A percentile compares a stretch with the other conserved stretches of the same genome.
phyloP scores from a whole-genome alignment of 2,888 invertebrate species.

The Dyspetes luteomarginatus region DNA sequence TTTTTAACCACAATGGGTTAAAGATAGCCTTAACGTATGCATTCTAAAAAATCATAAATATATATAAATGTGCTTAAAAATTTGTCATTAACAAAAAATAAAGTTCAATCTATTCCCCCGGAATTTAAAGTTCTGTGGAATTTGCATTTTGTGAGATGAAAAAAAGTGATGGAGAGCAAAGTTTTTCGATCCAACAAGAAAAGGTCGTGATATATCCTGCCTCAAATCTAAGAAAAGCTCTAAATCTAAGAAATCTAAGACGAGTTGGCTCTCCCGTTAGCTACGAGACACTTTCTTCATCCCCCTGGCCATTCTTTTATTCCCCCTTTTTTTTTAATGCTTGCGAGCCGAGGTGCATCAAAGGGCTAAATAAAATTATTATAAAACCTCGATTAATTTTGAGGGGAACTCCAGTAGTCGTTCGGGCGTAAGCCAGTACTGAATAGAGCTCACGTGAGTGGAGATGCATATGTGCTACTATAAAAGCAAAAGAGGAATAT shows the following conservation, averaged over 20 bases:
- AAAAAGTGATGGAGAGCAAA: background rate
- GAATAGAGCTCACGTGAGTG: conserved; percentile 77
- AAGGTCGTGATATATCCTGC: background rate
- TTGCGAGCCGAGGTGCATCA: conserved; percentile 65
- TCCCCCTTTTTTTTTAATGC: background rate
- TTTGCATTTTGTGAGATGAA: no score
- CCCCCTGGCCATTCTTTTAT: conserved; percentile 4
- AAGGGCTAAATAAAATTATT: conserved; percentile 80
- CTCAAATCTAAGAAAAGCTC: background rate
- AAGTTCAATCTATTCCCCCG: no score
- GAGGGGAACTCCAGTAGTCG: conserved; percentile 76
- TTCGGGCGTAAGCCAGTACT: conserved; percentile 75
- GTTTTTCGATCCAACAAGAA: background rate
- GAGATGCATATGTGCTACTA: conserved; percentile 21
- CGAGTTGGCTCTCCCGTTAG: background rate
- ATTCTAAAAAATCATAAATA: no score
- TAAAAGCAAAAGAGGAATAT: conserved; percentile 40
- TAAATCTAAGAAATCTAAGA: background rate
- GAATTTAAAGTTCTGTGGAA: no score
- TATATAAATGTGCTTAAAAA: no score
- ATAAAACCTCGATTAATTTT: conserved; percentile 82
- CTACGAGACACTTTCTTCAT: conserved; percentile 18
- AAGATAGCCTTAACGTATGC: no score
- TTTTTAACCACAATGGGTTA: no score
- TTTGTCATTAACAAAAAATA: no score